A percentile compares a stretch with the other conserved stretches of the same genome.
Conservation (phyloP, 2,888 invertebrate genomes). For the Platycheirus rosarum region DNA sequence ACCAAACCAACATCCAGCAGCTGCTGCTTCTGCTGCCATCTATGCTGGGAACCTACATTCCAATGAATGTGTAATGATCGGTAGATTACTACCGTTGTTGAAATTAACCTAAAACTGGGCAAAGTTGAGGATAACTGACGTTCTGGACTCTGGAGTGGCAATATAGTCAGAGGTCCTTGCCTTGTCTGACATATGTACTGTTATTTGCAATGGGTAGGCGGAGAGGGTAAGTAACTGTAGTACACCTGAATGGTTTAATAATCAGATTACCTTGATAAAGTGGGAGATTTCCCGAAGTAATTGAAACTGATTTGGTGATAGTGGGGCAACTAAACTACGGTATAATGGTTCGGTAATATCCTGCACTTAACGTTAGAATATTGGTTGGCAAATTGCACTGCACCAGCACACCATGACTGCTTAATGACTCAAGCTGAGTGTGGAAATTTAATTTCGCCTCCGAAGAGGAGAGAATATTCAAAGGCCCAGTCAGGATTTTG, state of each 20-base stretch:
- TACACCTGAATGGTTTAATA: slow-evolving; percentile 55
- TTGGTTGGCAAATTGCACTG: slow-evolving; percentile 1
- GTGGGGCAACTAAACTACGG: slow-evolving; percentile 13
- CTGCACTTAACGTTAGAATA: background rate
- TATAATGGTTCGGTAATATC: slow-evolving; percentile 17
- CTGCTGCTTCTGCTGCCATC: too few species aligned
- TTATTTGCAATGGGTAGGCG: background rate
- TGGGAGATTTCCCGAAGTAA: slow-evolving; percentile 41
- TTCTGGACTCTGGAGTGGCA: slow-evolving; percentile 32
- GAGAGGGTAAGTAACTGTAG: slow-evolving; percentile 11
- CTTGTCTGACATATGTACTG: slow-evolving; percentile 12
- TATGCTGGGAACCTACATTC: slow-evolving; percentile 39
- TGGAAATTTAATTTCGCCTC: too few species aligned
- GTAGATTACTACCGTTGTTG: slow-evolving; percentile 48
- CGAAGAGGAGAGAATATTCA: too few species aligned
- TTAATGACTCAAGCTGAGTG: too few species aligned
- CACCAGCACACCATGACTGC: background rate
- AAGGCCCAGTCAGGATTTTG: too few species aligned
- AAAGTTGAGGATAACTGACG: slow-evolving; percentile 47
- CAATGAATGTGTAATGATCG: slow-evolving; percentile 64
- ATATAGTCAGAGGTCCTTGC: slow-evolving; percentile 1
- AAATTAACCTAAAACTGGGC: slow-evolving; percentile 52
- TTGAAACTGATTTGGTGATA: slow-evolving; percentile 46
- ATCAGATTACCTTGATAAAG: slow-evolving; percentile 52
- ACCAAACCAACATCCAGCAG: slow-evolving; percentile 16